Base-by-base conservation (phyloP, 2,888 invertebrate genomes). In the Orchestes rusci region DNA sequence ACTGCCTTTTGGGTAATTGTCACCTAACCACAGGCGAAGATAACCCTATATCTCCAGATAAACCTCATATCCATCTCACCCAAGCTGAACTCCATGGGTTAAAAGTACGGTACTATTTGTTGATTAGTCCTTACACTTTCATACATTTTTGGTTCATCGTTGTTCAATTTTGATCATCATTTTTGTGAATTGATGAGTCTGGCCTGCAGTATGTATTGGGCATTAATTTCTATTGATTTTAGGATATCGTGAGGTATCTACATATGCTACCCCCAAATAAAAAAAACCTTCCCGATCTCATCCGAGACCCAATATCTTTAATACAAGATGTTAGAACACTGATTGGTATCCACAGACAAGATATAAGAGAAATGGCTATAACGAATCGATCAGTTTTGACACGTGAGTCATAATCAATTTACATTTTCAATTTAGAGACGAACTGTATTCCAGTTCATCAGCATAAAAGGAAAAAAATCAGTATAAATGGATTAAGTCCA, bases 211-310 rank as follows among this genome's bases (percentile, higher is more conserved):
- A 10, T 43, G 38, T 36, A 31, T 8, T 15, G 5, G 8, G 5
- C 40, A 18, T 12, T 39, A 31, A n/a, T 43, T 51, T 10, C 2
- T 15, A 31, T 12, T 31, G 23, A 31, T 17, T 47, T 35, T 16
- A 80, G 75, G 88, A 89, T 39, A 89, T 96, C 56, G 88, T 94
- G 15, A 83, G 89, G 77, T 94, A 90, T 71, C 73, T 96, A 13
- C 90, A 92, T 62, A 84, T 86, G 63, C 70, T 95, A 59, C 91
- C 95, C 10, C 81, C 86, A 0, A 85, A 85, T 47, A 89, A 91
- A 62, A 92, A 92, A 67, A 89, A 86, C 43, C 88, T 96, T 19
- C 96, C 96, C 2, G 92, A 90, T 57, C 71, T 95, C 36, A 80
- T 96, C 16, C 77, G 81, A 1, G 89, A 95, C 65, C 91, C 95